Conservation (phyloP, 2,888 invertebrate species). For the Microplitis deprimator region DNA sequence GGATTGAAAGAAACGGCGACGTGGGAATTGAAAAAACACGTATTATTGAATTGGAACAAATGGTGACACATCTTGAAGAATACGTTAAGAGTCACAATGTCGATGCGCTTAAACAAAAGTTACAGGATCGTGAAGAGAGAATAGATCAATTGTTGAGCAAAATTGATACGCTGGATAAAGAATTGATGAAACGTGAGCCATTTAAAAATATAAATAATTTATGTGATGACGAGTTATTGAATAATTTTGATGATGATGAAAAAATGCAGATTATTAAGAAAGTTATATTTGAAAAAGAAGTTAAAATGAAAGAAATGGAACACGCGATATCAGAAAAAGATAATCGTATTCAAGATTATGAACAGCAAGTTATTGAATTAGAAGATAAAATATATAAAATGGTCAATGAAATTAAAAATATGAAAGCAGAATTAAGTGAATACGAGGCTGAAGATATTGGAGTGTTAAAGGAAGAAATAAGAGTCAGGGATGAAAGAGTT, state of each 20-base stretch:
- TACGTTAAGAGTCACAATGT: constrained; percentile 65
- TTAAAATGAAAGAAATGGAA: constrained; percentile 61
- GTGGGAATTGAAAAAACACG: constrained; percentile 59
- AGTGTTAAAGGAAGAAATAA: constrained; percentile 61
- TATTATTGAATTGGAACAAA: constrained; percentile 63
- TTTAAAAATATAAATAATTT: constrained; percentile 18
- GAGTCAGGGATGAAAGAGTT: constrained; percentile 59
- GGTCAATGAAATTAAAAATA: constrained; percentile 50
- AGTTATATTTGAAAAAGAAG: constrained; percentile 48
- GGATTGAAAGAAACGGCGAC: constrained; percentile 75
- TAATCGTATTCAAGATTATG: constrained; percentile 57
- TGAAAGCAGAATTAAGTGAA: constrained; percentile 57
- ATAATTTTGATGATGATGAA: constrained; percentile 11
- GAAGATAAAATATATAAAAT: constrained; percentile 55
- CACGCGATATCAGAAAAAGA: constrained; percentile 59
- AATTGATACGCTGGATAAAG: constrained; percentile 51
- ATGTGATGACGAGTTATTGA: background rate
- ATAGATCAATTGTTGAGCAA: constrained; percentile 59
- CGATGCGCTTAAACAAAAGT: constrained; percentile 60
- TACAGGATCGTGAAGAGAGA: constrained; percentile 63
- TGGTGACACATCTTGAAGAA: constrained; percentile 63
- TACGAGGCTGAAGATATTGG: constrained; percentile 60
- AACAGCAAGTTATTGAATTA: constrained; percentile 56
- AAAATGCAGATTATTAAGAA: constrained; percentile 31
- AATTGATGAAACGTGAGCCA: constrained; percentile 42